Base-by-base conservation (phyloP, 2,888 invertebrate species). In the Steromphala cineraria region DNA sequence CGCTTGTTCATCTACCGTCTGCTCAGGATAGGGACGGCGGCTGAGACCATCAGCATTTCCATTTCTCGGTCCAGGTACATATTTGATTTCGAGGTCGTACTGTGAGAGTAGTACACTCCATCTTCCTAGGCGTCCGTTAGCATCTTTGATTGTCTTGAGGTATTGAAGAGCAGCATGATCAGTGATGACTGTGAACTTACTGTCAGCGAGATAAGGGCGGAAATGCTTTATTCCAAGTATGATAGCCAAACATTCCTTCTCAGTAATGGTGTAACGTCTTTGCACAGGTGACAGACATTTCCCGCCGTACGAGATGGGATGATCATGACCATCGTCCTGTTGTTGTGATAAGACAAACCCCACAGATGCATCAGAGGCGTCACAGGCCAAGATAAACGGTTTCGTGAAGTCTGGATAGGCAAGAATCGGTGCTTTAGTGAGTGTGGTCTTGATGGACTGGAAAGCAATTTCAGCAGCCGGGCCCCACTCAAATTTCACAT, bases 111-210 rank as follows among this genome's bases (percentile, higher is more conserved):
- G 17, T 0, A 79, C 10, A 7, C 81, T 52, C 83, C 84, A 85
- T 52, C 83, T n/a, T 3, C 81, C 81, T 31, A 85, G 62, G 4
- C 36, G 74, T 80, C 75, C 83, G 46, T 80, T 74, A 0, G 75
- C 74, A 17, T 81, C 80, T 36, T 87, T 86, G 10, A 79, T 81
- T 3, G 77, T 81, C 24, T 86, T 78, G 3, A 87, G 76, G 80
- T 82, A 87, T 31, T 79, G 81, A 0, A 86, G 80, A 52, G 83
- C 80, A 4, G 74, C 76, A 71, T 87, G 85, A 74, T 88, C 86
- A 4, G 87, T 87, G 46, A 79, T 71, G 3, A 85, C 82, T 3
- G 76, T 80, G 75, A 87, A 87, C 2, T 80, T 53, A 10, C 78
- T 76, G 40, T 81, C 53, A n/a, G 84, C 67, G 17, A 87, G 71